Evolutionary conservation across 1,140 invertebrate species (phyloP), one percentile per base, ranked within the genome.

Genomic region (Cardiocondyla obscurior): DNA sequence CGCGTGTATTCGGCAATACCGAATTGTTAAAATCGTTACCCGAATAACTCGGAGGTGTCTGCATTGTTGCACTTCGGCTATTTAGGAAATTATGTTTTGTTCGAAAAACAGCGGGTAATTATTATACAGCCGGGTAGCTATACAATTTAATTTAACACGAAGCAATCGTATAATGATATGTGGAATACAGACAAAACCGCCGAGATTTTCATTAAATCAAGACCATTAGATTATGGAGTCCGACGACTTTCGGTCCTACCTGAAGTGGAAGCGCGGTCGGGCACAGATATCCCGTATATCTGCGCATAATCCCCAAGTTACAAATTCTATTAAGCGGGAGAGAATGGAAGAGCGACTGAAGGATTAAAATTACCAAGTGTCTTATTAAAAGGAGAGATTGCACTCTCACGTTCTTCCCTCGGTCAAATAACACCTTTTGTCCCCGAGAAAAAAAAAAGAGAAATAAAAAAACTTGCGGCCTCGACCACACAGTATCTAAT

Each of bases 291-390:
- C 46, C 74, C 55, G 72, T 76, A 76, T 76, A 65, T 65, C 30
- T 53, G 46, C 62, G 25, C 74, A 42, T 69, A 79, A 79, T 79
- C 74, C 46, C 33, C 14, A 64, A 79, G 62, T 79, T 79, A 79
- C 74, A 79, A 67, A 79, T 69, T 79, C 74, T 67, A 79, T 79
- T 79, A 79, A 67, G 49, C 62, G 62, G 2, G 33, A 76, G 42
- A 67, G 44, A 69, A 53, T 53, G 42, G 30, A 19, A 36, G 36
- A 67, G 49, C 33, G 46, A 79, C 62, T 69, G 74, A 79, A 25
- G 46, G 74, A 79, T 79, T 67, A 79, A 79, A 79, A 79, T 79
- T 79, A 79, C 46, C n/a, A 22, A 53, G 62, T 55, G 46, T 79
- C 62, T 79, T 69, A 67, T 79, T 67, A 79, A 79, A 79, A 55